phyloP scores from a whole-genome alignment of 2,113 vertebrate species.

The Ophiodon elongatus region DNA sequence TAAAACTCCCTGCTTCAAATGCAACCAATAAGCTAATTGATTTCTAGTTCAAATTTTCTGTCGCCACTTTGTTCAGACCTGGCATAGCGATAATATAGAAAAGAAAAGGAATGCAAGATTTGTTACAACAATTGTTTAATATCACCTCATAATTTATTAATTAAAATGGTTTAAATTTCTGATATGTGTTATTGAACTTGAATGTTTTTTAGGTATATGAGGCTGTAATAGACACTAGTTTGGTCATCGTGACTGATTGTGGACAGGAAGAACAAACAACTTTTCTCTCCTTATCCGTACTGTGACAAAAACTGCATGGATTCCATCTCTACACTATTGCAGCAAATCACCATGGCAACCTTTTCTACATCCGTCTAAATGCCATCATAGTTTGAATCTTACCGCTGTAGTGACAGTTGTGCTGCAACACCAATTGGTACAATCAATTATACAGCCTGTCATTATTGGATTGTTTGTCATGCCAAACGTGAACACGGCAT shows the following conservation, averaged over 20 bases:
- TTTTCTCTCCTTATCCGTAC: not conserved
- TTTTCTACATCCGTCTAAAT: slow-evolving; percentile 17
- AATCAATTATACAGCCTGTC: no score
- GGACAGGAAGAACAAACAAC: not conserved
- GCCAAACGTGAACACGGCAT: not conserved
- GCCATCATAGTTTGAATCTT: slow-evolving; percentile 6
- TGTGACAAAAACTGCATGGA: not conserved
- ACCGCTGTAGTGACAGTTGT: slow-evolving; percentile 7
- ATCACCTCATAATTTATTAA: not conserved
- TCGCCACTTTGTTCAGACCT: not conserved
- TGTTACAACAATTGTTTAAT: not conserved
- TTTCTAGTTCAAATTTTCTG: not conserved
- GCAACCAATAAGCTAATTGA: not conserved
- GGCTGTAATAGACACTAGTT: not conserved
- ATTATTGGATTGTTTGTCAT: slow-evolving; percentile 7
- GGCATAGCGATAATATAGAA: not conserved
- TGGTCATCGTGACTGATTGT: not conserved
- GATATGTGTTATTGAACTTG: not conserved
- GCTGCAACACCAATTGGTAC: not conserved
- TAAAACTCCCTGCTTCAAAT: not conserved
- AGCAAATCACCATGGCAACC: slow-evolving; percentile 56
- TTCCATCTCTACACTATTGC: not conserved
- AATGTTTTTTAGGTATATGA: not conserved
- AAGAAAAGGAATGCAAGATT: not conserved
- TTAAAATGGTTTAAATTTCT: not conserved